phyloP scores from a whole-genome alignment of 2,888 invertebrate genomes.

The Aquatica leii region DNA sequence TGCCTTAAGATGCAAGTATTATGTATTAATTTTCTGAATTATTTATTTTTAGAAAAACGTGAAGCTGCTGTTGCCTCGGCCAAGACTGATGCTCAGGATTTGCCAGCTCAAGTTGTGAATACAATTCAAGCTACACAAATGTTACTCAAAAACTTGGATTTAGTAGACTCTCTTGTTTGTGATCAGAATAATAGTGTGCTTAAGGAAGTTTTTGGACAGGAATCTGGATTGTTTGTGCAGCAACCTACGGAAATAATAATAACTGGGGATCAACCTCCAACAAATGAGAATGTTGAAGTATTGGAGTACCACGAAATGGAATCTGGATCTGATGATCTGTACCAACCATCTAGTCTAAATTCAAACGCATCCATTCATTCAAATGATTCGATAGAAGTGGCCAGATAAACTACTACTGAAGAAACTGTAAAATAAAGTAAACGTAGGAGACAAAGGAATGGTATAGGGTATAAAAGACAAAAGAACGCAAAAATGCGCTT shows the following conservation, averaged over 20 bases:
- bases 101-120: no score
- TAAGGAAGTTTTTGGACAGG: background rate
- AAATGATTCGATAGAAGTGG: no score
- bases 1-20: no score
- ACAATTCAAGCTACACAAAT: no score
- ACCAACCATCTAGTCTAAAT: slow-evolving; percentile 5
- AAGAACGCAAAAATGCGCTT: slow-evolving; percentile 2
- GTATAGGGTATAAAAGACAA: background rate
- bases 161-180: background rate
- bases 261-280: slow-evolving; percentile 4
- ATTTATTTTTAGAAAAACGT: no score
- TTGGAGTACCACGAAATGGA: no score
- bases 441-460: slow-evolving; percentile 1
- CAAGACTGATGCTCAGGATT: no score
- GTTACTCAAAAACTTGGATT: slow-evolving; percentile 4
- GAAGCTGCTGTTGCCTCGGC: no score
- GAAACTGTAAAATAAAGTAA: background rate
- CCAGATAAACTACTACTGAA: slow-evolving; percentile 9
- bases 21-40: no score
- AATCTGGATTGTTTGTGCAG: no score
- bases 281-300: slow-evolving; percentile 1
- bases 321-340: background rate
- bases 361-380: no score
- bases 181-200: background rate
- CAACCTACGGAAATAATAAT: slow-evolving; percentile 5